Evolutionary conservation across 2,113 vertebrate species (phyloP).

Genomic region (Gadus chalcogrammus): DNA sequence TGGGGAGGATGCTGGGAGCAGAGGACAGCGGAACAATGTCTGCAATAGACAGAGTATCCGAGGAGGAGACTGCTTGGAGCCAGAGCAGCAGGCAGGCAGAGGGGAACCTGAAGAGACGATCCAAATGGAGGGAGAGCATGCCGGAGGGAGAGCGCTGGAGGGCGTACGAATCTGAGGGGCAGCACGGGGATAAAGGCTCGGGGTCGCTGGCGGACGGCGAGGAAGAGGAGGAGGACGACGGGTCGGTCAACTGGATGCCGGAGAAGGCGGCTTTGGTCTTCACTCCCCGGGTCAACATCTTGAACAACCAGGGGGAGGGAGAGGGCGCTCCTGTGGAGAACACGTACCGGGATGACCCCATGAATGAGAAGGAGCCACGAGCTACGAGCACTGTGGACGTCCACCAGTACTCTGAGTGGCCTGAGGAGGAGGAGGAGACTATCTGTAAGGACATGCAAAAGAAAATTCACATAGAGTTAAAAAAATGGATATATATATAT

Average conservation of each 20-base stretch:
- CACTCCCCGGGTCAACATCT: slow-evolving; percentile 65
- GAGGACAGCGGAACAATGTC: slow-evolving; percentile 20
- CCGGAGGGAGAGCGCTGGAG: slow-evolving; percentile 64
- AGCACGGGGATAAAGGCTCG: slow-evolving; percentile 10
- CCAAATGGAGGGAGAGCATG: slow-evolving; percentile 67
- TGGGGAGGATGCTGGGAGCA: slow-evolving; percentile 1
- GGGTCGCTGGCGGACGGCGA: slow-evolving; percentile 52
- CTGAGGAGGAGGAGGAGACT: slow-evolving; percentile 31
- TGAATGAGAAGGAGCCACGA: not conserved
- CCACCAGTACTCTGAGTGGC: not conserved
- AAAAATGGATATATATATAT: too few species aligned
- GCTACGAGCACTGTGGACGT: slow-evolving; percentile 21
- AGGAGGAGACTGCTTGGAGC: slow-evolving; percentile 6
- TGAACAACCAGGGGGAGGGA: slow-evolving; percentile 24
- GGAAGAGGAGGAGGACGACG: slow-evolving; percentile 23
- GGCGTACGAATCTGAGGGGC: slow-evolving; percentile 28
- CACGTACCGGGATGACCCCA: not conserved
- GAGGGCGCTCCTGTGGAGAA: slow-evolving; percentile 38
- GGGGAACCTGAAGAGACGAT: slow-evolving; percentile 25
- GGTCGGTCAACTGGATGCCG: slow-evolving; percentile 27
- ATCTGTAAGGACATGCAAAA: slow-evolving; percentile 44
- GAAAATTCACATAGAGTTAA: not conserved
- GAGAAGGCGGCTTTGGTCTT: slow-evolving; percentile 54
- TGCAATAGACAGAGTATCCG: slow-evolving; percentile 4
- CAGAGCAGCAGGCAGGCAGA: slow-evolving; percentile 18